Base-by-base conservation (phyloP, 2,113 vertebrate species). In the Centropristis striata region DNA sequence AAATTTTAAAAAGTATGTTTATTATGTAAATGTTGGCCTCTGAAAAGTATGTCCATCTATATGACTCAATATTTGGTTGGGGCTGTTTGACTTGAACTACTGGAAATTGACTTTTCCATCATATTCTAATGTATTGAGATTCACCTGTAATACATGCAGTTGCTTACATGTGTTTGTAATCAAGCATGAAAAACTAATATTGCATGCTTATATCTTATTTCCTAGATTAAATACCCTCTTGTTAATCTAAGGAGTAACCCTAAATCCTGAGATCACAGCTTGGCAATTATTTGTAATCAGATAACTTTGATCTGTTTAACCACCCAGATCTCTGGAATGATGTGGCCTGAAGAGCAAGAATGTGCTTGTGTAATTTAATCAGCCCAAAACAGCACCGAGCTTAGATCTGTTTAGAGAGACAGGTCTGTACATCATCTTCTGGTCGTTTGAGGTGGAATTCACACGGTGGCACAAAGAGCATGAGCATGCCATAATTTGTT, bases 281-380 rank as follows among this genome's bases (percentile, higher is more conserved):
- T 28, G 21, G 15, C 32, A 59, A 75, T 80, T 32, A 70, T 58
- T 70, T 67, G 66, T 66, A 67, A 88, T 39, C 41, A 10, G 68
- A 85, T 73, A 59, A 50, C 71, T 51, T 61, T 71, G 36, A 87
- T 76, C 10, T 32, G 27, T 57, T 41, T 25, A 83, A 66, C 47
- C 39, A 53, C 37, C 23, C 36, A 12, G 55, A 46, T 88, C 53
- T 80, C 8, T 58, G 74, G 73, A 83, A 76, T 32, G 32, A 67
- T 76, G 74, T 49, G 44, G 75, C 57, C 80, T 39, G 49, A 64
- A 58, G 18, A 78, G 28, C 10, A 54, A 50, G 4, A 80, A 67
- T 72, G 39, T 36, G 76, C 71, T 65, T 57, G 60, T 57, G 76
- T 78, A 69, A 85, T 53, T 75, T 1, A 55, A 83, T 87, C 61